Conservation (phyloP, 2,888 invertebrate genomes). For the Psylliodes chrysocephalus region DNA sequence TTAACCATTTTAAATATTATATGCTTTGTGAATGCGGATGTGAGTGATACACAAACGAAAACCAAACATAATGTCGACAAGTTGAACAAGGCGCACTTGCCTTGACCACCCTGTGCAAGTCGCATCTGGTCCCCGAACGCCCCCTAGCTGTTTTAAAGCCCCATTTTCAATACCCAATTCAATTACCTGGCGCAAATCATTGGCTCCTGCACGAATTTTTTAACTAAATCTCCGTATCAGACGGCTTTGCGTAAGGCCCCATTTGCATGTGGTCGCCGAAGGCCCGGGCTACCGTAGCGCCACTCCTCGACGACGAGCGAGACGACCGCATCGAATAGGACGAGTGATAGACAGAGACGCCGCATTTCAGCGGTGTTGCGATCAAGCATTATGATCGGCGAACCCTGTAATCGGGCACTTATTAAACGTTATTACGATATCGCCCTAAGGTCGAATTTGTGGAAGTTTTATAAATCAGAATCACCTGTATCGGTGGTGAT, state of each 20-base stretch:
- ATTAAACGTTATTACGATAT: slow-evolving; percentile 58
- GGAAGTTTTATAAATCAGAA: slow-evolving; percentile 37
- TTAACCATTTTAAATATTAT: too few species aligned
- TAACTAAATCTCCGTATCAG: slow-evolving; percentile 36
- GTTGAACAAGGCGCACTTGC: too few species aligned
- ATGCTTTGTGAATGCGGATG: too few species aligned
- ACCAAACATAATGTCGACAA: too few species aligned
- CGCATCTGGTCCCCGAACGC: neutral
- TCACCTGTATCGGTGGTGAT: slow-evolving; percentile 28
- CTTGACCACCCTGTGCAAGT: neutral
- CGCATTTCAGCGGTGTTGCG: slow-evolving; percentile 49
- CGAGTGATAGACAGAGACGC: slow-evolving; percentile 48
- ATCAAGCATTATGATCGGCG: slow-evolving; percentile 56
- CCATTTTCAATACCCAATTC: slow-evolving; percentile 24
- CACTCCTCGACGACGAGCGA: slow-evolving; percentile 55
- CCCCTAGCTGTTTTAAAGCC: neutral
- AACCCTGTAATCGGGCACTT: slow-evolving; percentile 59
- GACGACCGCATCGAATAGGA: slow-evolving; percentile 40
- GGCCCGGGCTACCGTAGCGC: slow-evolving; percentile 58
- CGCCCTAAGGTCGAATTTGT: slow-evolving; percentile 37
- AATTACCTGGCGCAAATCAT: slow-evolving; percentile 25
- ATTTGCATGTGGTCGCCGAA: slow-evolving; percentile 55
- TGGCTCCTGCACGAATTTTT: slow-evolving; percentile 29
- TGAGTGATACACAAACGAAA: too few species aligned
- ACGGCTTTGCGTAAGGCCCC: slow-evolving; percentile 55